These are phyloP conservation scores for Neogale vison DNA, from an alignment of 2,113 vertebrate species.

Conservation along the genomic window DNA sequence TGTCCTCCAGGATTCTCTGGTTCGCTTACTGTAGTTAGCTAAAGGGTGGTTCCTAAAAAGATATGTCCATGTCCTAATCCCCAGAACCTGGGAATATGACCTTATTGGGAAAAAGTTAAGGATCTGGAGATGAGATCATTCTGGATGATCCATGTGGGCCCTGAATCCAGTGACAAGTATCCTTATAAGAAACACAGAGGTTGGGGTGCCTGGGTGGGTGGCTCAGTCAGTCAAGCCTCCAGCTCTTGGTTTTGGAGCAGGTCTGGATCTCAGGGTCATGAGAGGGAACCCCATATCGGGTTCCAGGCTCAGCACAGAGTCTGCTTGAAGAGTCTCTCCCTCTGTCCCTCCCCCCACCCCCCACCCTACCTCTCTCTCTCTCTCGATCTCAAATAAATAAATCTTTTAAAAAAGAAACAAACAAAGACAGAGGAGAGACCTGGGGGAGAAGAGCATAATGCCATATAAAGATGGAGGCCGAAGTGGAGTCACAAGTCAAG, in stretches of 20 bases:
- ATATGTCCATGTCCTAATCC: not conserved
- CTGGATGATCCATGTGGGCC: not conserved
- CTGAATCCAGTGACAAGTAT: not conserved
- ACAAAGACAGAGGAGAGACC: not conserved
- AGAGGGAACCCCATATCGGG: not conserved
- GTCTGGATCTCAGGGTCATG: not conserved
- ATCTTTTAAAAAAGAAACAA: not conserved
- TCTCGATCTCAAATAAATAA: not conserved
- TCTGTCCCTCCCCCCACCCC: not conserved
- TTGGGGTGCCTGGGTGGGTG: not conserved
- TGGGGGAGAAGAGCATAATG: not conserved
- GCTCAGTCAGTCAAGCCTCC: not conserved
- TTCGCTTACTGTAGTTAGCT: not conserved
- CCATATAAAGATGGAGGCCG: not conserved
- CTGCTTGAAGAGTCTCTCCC: not conserved
- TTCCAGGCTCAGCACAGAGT: not conserved
- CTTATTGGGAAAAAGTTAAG: conserved; percentile 44
- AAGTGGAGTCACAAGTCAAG: not conserved
- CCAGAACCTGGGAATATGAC: not conserved
- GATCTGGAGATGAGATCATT: not conserved
- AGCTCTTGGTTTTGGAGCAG: not conserved
- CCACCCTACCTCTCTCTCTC: not conserved
- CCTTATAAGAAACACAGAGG: not conserved
- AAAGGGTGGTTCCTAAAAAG: not conserved
- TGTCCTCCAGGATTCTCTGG: not conserved